A percentile compares a stretch with the other conserved stretches of the same genome.
phyloP scores from a whole-genome alignment of 2,888 invertebrate species.

The Caenorhabditis zanzibari region DNA sequence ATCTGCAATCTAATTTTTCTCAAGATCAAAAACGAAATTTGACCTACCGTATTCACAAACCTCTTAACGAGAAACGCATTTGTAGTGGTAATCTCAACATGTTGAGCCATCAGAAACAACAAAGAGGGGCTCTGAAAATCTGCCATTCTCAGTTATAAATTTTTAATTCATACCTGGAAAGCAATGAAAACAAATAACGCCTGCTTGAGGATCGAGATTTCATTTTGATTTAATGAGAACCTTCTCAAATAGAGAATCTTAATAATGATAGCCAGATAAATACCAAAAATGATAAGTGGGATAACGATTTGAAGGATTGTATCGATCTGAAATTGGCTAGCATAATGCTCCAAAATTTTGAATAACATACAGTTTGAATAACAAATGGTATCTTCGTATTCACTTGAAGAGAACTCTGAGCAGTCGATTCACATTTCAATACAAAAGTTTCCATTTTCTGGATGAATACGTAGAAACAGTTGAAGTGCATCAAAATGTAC shows the following conservation, averaged over 20 bases:
- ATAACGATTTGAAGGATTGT: not conserved
- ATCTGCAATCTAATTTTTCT: slow-evolving; percentile 1
- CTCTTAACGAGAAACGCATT: slow-evolving; percentile 14
- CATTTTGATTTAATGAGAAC: not conserved
- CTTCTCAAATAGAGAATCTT: not conserved
- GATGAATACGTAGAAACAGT: not conserved
- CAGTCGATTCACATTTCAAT: slow-evolving; percentile 7
- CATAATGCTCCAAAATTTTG: no score
- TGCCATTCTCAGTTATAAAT: not conserved
- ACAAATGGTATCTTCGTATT: not conserved
- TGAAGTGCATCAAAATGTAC: not conserved
- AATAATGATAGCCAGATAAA: slow-evolving; percentile 2
- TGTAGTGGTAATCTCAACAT: not conserved
- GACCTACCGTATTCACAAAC: slow-evolving; percentile 17
- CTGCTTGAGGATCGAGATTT: not conserved
- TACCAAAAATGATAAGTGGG: not conserved
- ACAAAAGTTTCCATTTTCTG: not conserved
- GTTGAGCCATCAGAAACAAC: not conserved
- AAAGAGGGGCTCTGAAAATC: not conserved
- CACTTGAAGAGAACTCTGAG: not conserved
- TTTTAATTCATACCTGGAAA: slow-evolving; percentile 1
- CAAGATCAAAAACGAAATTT: no score
- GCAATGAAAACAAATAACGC: not conserved
- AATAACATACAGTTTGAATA: not conserved
- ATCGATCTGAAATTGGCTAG: slow-evolving; percentile 3